Base-by-base conservation (phyloP, 64 coral and sea anemone genomes). In the Actinia tenebrosa region DNA sequence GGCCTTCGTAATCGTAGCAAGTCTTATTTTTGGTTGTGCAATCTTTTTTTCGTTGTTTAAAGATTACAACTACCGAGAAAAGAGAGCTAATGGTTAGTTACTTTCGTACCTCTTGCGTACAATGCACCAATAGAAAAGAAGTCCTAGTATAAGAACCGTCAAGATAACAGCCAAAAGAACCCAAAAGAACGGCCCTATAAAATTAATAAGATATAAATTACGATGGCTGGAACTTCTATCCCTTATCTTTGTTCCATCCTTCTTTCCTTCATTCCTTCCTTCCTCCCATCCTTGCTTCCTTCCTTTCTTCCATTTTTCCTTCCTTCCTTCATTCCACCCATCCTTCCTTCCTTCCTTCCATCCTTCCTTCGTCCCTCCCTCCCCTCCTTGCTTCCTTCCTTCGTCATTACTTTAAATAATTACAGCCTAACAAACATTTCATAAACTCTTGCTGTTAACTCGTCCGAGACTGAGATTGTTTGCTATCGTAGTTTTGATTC, bases 101-200 rank as follows among this genome's bases (percentile, higher is more conserved):
- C 11, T 75, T 75, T 42, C 56, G 2, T 62, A 85, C 83, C 83
- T 85, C 0, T 61, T 85, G 6, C 83, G 50, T 62, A 85, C 53
- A 45, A 61, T 42, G 83, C 83, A 85, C 17, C n/a, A 85, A 27
- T 85, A 85, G 22, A 85, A 59, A 19, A 85, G 60, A 17, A 85
- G 17, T 58, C 53, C 53, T 61, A 85, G 16, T 10, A 85, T 14
- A 7, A 60, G 26, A 60, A 64, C 56, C 83, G 42, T 3, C 43
- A 85, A 54, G 30, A 85, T 45, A 61, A 64, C 50, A 85, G 22
- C n/a, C 83, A 85, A 18, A 61, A 85, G 50, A 7, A 60, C 60
- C 83, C 83, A 85, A 13, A 85, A 85, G 22, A 85, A 85, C 14
- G 30, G 60, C 83, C 83, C 83, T 85, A 81, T 53, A 81, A 81